Evolutionary conservation across 37 sponge, comb jelly and placozoan species (phyloP).

Genomic region (Halichondria panicea): DNA sequence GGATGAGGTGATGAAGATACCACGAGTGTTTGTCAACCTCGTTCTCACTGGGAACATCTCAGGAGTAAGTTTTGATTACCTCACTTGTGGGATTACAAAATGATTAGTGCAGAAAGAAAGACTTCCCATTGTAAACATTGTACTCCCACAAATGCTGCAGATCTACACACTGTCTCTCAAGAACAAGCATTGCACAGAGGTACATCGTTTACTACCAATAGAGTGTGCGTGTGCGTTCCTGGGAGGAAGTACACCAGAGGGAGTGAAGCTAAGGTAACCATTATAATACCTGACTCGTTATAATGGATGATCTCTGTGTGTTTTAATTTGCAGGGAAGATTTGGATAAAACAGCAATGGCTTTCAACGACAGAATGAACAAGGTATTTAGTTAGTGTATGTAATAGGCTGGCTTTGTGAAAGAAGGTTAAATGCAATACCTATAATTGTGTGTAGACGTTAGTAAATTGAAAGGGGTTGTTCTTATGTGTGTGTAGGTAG

Average conservation of each 20-base stretch:
- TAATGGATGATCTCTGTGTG: neutral
- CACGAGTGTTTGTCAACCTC: constrained; percentile 77
- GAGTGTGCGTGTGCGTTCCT: constrained; percentile 79
- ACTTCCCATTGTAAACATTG: neutral
- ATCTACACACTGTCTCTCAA: constrained; percentile 63
- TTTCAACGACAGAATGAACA: constrained; percentile 51
- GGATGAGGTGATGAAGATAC: constrained; percentile 57
- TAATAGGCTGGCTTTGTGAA: neutral
- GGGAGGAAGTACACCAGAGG: constrained; percentile 47
- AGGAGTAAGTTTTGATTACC: constrained; percentile 34
- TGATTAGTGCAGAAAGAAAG: too few species aligned
- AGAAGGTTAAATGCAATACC: neutral
- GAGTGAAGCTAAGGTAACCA: constrained; percentile 57
- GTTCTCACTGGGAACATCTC: constrained; percentile 76
- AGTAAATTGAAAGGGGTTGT: constrained; percentile 3
- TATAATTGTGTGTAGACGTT: neutral
- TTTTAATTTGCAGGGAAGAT: constrained; percentile 22
- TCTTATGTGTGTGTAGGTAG: constrained; percentile 34
- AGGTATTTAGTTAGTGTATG: constrained; percentile 31
- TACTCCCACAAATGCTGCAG: constrained; percentile 18
- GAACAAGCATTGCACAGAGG: constrained; percentile 52
- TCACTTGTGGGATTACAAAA: neutral
- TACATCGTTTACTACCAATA: constrained; percentile 68
- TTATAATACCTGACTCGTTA: neutral
- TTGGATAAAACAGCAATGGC: constrained; percentile 43